Evolutionary conservation across 2,113 vertebrate genomes (phyloP).

Genomic region (Sterrhoptilus dennistouni): DNA sequence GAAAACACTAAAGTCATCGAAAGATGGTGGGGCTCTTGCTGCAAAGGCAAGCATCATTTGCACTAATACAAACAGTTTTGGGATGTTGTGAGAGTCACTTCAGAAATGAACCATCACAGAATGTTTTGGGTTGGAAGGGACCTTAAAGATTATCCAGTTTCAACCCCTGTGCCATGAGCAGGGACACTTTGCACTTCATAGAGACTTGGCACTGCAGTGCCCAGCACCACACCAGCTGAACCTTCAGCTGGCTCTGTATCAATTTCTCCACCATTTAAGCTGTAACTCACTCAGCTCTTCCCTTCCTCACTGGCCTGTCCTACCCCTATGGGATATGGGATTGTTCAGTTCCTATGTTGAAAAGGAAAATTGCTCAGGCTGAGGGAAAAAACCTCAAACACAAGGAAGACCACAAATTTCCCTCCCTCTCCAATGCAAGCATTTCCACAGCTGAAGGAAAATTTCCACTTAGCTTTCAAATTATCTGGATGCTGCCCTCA

Average conservation of each 20-base stretch:
- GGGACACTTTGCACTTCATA: not conserved
- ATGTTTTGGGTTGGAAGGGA: not conserved
- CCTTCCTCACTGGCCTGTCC: not conserved
- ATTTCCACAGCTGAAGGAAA: not conserved
- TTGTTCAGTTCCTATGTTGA: rapidly evolving
- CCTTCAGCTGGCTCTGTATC: not conserved
- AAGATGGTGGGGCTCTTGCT: not conserved
- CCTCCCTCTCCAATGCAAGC: not conserved
- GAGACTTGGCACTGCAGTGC: not conserved
- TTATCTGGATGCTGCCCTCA: not conserved
- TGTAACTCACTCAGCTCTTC: not conserved
- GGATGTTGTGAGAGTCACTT: not conserved
- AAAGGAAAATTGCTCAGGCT: not conserved
- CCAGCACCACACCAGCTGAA: not conserved
- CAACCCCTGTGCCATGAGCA: not conserved
- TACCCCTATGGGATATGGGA: not conserved
- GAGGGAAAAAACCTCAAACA: not conserved
- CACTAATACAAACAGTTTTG: not conserved
- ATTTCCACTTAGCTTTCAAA: not conserved
- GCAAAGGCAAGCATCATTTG: not conserved
- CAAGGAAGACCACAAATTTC: not conserved
- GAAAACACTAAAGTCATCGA: not conserved
- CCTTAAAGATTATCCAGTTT: not conserved
- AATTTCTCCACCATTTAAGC: not conserved
- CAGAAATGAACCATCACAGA: not conserved